Base-by-base conservation (phyloP, 2,797 vertebrate species). In the Sphenopsis melanotis region DNA sequence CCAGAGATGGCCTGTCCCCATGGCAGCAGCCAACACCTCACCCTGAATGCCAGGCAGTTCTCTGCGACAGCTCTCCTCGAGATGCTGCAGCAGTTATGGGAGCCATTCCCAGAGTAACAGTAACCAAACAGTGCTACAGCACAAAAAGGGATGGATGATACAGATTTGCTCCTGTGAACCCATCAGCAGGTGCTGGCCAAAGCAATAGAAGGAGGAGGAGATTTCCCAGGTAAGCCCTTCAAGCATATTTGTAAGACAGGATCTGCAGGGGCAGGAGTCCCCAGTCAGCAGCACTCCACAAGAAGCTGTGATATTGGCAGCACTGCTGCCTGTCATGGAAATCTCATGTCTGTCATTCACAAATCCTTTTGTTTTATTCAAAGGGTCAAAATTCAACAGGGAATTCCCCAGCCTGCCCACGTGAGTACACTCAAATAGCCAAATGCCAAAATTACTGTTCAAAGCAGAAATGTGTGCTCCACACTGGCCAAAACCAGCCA, bases 141-240 rank as follows among this genome's bases (percentile, higher is more conserved):
- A 63, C 34, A 59, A 30, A 72, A 74, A 41, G 14, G 11, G 24
- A 69, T 22, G 36, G 32, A 19, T 23, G 41, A 47, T 5, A 44
- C 1, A 1, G 9, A 39, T 60, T 52, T 46, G 44, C 9, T 36
- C 32, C 21, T 0, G 0, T 0, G 1, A 90, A 41, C 9, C 15
- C 1, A 3, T 6, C 52, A 83, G 55, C 36, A 66, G 76, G 16
- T 17, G 29, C 49, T 34, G 30, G n/a, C 26, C 34, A 63, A 63
- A 85, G 41, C 11, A 55, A 20, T 8, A 41, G 39, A 19, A 75
- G 9, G 10, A 72, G 16, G 41, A 71, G 14, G 56, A 61, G 0
- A 0, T 55, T 50, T 89, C 23, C 34, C 1, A 1, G 6, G 5
- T 34, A 60, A 88, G 26, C 21, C 22, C 27, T 55, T 86, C 53